Conservation (phyloP, 2,113 vertebrate genomes). For the Nyctibius bracteatus region DNA sequence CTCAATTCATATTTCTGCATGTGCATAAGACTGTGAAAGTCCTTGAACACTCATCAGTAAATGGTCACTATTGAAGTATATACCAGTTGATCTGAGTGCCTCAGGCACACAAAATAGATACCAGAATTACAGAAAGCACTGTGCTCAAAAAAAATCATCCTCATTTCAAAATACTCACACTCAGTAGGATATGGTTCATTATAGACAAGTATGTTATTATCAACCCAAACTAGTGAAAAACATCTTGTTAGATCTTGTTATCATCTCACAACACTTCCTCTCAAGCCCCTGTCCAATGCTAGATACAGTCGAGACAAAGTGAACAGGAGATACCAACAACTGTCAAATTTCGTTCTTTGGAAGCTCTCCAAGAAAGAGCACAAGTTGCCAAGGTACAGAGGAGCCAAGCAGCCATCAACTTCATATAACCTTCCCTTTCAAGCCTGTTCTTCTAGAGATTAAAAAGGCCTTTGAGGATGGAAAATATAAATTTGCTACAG, state of each 20-base stretch:
- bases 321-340: neutral
- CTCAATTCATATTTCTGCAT: neutral
- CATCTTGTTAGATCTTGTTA: neutral
- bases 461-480: neutral
- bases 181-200: neutral
- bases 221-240: neutral
- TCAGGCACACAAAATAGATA: neutral
- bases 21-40: neutral
- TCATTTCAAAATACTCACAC: neutral
- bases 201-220: neutral
- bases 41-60: neutral
- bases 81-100: neutral
- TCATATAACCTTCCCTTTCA: neutral
- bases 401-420: neutral
- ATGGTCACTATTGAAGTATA: neutral
- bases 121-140: neutral
- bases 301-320: neutral
- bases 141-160: neutral
- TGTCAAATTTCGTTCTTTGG: neutral
- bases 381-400: neutral
- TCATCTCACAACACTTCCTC: conserved; percentile 36
- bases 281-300: conserved; percentile 18
- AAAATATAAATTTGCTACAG: neutral
- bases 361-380: neutral
- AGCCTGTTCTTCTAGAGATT: neutral